Evolutionary conservation across 2,113 vertebrate genomes (phyloP).

Genomic region (Ophthalmolycus amberensis): DNA sequence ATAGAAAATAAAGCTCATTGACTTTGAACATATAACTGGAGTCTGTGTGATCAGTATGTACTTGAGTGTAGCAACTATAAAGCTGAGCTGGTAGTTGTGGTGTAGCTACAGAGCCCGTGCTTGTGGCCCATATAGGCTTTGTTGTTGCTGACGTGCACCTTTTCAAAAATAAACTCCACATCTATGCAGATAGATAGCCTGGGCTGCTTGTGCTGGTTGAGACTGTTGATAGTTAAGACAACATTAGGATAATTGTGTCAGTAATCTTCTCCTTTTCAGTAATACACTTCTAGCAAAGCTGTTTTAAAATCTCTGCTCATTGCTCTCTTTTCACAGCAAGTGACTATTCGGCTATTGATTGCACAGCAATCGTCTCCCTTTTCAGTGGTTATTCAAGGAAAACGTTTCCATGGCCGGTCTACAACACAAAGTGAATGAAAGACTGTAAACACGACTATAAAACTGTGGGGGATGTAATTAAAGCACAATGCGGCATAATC

Average conservation of each 20-base stretch:
- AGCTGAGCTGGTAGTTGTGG: neutral
- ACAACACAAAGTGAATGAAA: neutral
- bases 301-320: neutral
- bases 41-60: neutral
- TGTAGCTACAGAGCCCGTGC: neutral
- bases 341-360: slow-evolving; percentile 17
- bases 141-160: neutral
- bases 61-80: neutral
- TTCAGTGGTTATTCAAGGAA: neutral
- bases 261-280: neutral
- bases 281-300: neutral
- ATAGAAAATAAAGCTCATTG: neutral
- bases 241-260: neutral
- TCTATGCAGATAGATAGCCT: neutral
- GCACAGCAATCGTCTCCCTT: neutral
- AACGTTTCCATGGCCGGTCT: neutral
- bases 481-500: slow-evolving; percentile 1
- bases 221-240: neutral
- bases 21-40: no score
- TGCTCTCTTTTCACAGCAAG: neutral
- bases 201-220: neutral
- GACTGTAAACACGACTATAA: slow-evolving; percentile 2
- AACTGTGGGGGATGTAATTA: neutral
- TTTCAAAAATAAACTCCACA: neutral
- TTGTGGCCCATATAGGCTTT: neutral